Percentiles rank a stretch among this genome's conserved stretches.
Conservation (phyloP, 2,888 invertebrate genomes). For the Xestia xanthographa region DNA sequence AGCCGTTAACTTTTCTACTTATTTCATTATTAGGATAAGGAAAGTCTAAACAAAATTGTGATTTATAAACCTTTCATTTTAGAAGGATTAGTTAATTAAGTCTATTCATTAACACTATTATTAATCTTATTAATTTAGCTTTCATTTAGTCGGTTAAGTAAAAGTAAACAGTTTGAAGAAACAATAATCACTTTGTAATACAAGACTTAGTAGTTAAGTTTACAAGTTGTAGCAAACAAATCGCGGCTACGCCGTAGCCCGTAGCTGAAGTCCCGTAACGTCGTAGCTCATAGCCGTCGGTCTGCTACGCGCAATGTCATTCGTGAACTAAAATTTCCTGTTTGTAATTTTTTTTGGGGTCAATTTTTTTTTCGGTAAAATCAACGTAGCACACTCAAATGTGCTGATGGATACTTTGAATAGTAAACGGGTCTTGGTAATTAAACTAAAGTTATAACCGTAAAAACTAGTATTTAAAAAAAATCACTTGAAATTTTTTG, state of each 20-base stretch:
- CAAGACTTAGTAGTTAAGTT: neutral
- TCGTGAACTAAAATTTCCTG: too few relatives aligned
- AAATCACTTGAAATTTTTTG: too few relatives aligned
- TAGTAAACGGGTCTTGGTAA: too few relatives aligned
- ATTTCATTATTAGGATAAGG: neutral
- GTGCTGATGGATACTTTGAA: too few relatives aligned
- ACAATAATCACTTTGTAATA: neutral
- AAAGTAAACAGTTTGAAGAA: neutral
- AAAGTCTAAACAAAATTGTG: neutral
- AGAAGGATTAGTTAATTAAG: constrained; percentile 10
- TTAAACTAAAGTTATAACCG: too few relatives aligned
- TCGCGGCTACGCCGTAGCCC: neutral
- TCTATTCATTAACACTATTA: constrained; percentile 3
- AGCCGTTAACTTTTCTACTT: constrained; percentile 1
- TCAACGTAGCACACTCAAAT: too few relatives aligned
- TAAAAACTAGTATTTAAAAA: too few relatives aligned
- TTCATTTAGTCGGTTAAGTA: neutral
- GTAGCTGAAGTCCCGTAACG: too few relatives aligned
- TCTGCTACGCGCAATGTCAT: neutral
- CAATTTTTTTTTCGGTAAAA: too few relatives aligned
- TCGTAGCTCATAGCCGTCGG: neutral
- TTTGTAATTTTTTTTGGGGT: too few relatives aligned
- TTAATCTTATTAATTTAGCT: neutral
- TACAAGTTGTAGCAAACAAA: neutral
- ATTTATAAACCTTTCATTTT: constrained; percentile 3